phyloP scores from a whole-genome alignment of 2,113 vertebrate genomes.

The Spilogale gracilis region DNA sequence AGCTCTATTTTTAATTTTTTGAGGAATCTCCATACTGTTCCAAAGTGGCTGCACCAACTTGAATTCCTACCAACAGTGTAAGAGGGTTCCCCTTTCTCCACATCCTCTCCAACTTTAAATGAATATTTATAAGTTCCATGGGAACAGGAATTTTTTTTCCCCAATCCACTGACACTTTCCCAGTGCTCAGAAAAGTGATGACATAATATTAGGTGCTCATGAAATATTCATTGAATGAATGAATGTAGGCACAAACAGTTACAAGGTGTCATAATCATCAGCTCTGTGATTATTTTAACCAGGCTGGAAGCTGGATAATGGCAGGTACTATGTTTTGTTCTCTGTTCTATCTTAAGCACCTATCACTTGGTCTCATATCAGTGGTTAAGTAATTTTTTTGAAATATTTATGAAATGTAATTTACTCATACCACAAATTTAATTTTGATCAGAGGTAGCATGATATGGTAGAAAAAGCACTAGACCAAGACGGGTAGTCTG shows the following conservation, averaged over 20 bases:
- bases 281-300: neutral
- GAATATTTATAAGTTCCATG: neutral
- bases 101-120: neutral
- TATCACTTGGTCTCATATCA: neutral
- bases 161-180: neutral
- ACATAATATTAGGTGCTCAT: neutral
- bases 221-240: slow-evolving; percentile 39
- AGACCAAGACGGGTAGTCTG: neutral
- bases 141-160: neutral
- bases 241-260: neutral
- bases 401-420: neutral
- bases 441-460: neutral
- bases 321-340: neutral
- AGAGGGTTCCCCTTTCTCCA: no score
- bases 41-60: no score
- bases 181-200: neutral
- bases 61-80: no score
- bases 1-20: no score
- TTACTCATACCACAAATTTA: neutral
- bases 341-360: neutral
- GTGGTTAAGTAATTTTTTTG: neutral
- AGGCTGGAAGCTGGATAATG: neutral
- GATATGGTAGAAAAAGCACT: neutral
- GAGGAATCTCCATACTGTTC: no score
- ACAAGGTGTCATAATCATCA: neutral